Evolutionary conservation across 2,113 vertebrate species (phyloP).

Genomic region (Myiozetetes cayanensis): DNA sequence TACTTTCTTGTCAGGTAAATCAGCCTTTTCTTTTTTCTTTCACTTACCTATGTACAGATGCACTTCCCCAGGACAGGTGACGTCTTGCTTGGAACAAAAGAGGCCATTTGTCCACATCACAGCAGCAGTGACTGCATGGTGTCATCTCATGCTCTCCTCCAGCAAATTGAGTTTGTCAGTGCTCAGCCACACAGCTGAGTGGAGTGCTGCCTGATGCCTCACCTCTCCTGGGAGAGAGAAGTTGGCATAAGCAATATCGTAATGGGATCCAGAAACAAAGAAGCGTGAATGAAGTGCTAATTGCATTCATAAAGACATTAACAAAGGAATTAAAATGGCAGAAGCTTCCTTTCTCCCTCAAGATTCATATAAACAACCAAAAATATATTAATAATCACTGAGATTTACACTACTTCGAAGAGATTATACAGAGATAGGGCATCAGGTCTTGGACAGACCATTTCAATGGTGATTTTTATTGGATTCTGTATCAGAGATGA

Average conservation of each 20-base stretch:
- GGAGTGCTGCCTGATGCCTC: constrained; percentile 57
- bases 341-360: constrained; percentile 57
- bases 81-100: constrained; percentile 35
- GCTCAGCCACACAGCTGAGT: constrained; percentile 73
- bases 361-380: constrained; percentile 39
- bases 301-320: constrained; percentile 83
- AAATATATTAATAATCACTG: constrained; percentile 25
- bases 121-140: background rate
- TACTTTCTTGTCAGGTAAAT: constrained; percentile 2
- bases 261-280: constrained; percentile 81
- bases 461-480: background rate
- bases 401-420: background rate
- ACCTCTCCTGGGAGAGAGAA: constrained; percentile 70
- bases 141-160: constrained; percentile 41
- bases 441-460: background rate
- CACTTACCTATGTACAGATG: background rate
- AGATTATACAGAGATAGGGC: background rate
- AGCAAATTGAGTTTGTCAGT: constrained; percentile 80
- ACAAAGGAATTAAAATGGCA: constrained; percentile 80
- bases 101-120: constrained; percentile 46
- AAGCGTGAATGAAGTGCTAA: constrained; percentile 81
- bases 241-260: constrained; percentile 72
- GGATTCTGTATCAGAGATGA: background rate
- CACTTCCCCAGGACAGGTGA: constrained; percentile 15
- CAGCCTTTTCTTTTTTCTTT: background rate